Evolutionary conservation across 1,140 invertebrate species (phyloP), one percentile per base, ranked within the genome.

Genomic region (Papilio helenus): DNA sequence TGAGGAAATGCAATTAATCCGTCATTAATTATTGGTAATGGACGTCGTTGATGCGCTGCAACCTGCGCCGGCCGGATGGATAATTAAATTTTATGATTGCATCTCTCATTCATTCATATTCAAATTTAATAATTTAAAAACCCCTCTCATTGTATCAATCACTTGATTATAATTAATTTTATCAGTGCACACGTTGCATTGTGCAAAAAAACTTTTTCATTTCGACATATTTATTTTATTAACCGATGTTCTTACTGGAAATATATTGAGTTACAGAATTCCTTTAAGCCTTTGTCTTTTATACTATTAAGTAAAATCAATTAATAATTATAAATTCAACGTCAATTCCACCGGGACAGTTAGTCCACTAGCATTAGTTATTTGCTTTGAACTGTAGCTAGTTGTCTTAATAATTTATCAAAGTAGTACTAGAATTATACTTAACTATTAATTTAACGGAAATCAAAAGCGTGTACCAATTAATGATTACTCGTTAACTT

Each of bases 1-100:
- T 68, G 44, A 55, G 29, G 73, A 51, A 79, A 81, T 79, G 80
- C 79, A 85, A 85, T 85, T 80, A 83, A 79, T 81, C 73, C 29
- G 80, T 71, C 80, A 83, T 85, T 81, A 83, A 85, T 85, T 81
- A 81, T 79, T 80, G 79, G 78, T 84, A 84, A 85, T 85, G 84
- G 79, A 76, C 20, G 74, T 82, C 58, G 68, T 78, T 82, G 79
- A 74, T 55, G 49, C 49, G 46, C n/a, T 76, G 72, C 72, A 34
- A 42, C 79, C 78, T 81, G 76, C 55, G 76, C 55, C 39, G 72
- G 34, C 58, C 51, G 42, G 72, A 26, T 18, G 58, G 72, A 80
- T 80, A 81, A 84, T 84, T 82, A 84, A 77, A 84, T 84, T 82
- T 82, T 80, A 83, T 84, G 68, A 78, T 72, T 76, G 55, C 81